Conservation (phyloP, 2,797 vertebrate species). For the Pseudomugil tenellus region DNA sequence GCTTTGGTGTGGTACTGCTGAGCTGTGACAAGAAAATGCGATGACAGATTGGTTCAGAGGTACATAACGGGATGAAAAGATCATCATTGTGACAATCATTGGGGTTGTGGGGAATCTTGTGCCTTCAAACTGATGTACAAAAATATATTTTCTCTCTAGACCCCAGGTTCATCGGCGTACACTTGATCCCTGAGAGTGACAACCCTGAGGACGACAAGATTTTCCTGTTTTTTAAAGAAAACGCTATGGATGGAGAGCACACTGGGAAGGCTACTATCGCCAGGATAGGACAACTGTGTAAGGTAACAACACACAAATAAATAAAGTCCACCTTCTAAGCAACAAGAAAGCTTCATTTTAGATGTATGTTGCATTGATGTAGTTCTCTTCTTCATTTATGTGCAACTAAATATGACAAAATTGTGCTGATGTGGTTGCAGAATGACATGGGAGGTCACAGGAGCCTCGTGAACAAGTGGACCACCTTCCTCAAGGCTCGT, state of each 20-base stretch:
- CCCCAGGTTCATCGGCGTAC: conserved; percentile 90
- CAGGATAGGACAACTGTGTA: conserved; percentile 98
- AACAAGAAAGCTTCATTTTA: neutral
- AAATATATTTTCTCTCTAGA: conserved; percentile 83
- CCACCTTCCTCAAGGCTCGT: conserved; percentile 96
- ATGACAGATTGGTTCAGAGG: conserved; percentile 55
- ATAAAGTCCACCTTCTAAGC: neutral
- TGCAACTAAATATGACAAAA: neutral
- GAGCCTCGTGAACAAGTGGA: conserved; percentile 99
- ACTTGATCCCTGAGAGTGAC: conserved; percentile 95
- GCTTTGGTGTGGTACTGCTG: conserved; percentile 55
- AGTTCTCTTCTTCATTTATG: neutral
- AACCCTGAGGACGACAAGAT: conserved; percentile 98
- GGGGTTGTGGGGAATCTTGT: conserved; percentile 8
- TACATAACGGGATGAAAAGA: conserved; percentile 62
- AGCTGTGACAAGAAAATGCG: conserved; percentile 63
- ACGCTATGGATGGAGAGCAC: conserved; percentile 97
- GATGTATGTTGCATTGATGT: neutral
- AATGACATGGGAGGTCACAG: conserved; percentile 98
- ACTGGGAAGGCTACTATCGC: conserved; percentile 96
- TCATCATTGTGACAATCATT: conserved; percentile 38
- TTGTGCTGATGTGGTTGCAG: conserved; percentile 69
- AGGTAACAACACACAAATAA: conserved; percentile 86
- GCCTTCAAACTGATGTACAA: no score
- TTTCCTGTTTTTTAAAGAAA: conserved; percentile 98